Evolutionary conservation across 2,113 vertebrate species (phyloP).

Genomic region (Ageneiosus marmoratus): DNA sequence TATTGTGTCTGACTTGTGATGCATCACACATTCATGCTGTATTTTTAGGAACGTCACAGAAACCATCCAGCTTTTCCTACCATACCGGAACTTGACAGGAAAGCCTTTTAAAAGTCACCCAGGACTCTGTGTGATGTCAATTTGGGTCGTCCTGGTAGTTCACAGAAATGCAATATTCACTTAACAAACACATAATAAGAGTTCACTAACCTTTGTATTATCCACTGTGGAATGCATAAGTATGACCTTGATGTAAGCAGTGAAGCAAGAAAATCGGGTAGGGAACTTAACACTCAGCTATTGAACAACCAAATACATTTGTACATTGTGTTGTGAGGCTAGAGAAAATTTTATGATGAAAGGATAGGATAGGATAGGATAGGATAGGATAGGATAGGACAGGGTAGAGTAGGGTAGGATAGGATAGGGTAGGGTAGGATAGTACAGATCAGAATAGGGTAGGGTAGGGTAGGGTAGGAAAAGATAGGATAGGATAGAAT

Average conservation of each 20-base stretch:
- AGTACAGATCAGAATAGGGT: too few species aligned
- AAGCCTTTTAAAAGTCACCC: not conserved
- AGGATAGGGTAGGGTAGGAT: too few species aligned
- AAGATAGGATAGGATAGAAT: too few species aligned
- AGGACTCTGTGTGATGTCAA: not conserved
- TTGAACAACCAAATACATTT: constrained; percentile 6
- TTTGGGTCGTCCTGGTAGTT: not conserved
- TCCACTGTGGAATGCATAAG: not conserved
- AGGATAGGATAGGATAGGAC: too few species aligned
- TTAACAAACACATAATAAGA: not conserved
- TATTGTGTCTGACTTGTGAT: not conserved
- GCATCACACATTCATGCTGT: not conserved
- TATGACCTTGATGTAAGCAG: not conserved
- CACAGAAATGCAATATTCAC: constrained; percentile 3
- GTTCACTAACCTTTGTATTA: not conserved
- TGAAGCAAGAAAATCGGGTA: not conserved
- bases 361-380: too few species aligned
- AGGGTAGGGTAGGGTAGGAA: too few species aligned
- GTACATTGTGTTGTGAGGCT: not conserved
- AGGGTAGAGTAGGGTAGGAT: too few species aligned
- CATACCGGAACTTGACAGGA: not conserved
- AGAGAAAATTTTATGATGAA: not conserved
- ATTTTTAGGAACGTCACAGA: not conserved
- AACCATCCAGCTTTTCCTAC: not conserved
- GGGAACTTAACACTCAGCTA: not conserved